A percentile compares a stretch with the other conserved stretches of the same genome.
Conservation (phyloP, 1,140 invertebrate species). For the Druon quercuslanigerum region DNA sequence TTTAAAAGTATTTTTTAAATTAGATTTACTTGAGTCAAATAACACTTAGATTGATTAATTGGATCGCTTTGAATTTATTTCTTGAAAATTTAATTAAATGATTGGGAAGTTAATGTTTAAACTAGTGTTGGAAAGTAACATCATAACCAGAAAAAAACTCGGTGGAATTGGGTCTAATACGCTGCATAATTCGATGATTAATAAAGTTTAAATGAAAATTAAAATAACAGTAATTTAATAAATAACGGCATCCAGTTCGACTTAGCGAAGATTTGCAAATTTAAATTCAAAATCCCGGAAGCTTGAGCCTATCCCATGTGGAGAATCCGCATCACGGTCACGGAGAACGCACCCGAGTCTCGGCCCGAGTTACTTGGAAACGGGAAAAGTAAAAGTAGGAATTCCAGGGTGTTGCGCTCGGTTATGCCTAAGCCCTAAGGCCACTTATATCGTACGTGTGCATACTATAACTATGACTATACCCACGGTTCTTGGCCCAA, state of each 20-base stretch:
- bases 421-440: conserved; percentile 35
- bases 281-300: conserved; percentile 31
- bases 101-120: neutral
- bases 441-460: conserved; percentile 44
- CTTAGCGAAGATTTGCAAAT: conserved; percentile 12
- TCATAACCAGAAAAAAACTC: too few relatives aligned
- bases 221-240: conserved; percentile 2
- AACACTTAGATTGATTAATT: neutral
- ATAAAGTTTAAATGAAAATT: neutral
- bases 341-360: conserved; percentile 50
- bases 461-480: conserved; percentile 44
- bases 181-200: too few relatives aligned
- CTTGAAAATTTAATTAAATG: neutral
- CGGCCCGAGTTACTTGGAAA: conserved; percentile 54
- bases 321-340: conserved; percentile 50
- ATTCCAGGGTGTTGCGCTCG: conserved; percentile 53
- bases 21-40: neutral
- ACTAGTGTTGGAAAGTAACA: too few relatives aligned
- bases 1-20: neutral
- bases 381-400: conserved; percentile 63
- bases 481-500: too few relatives aligned
- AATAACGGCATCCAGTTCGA: conserved; percentile 1
- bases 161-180: too few relatives aligned
- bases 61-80: neutral
- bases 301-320: conserved; percentile 10